Conservation (phyloP, 2,113 vertebrate species). For the Myotis yumanensis region DNA sequence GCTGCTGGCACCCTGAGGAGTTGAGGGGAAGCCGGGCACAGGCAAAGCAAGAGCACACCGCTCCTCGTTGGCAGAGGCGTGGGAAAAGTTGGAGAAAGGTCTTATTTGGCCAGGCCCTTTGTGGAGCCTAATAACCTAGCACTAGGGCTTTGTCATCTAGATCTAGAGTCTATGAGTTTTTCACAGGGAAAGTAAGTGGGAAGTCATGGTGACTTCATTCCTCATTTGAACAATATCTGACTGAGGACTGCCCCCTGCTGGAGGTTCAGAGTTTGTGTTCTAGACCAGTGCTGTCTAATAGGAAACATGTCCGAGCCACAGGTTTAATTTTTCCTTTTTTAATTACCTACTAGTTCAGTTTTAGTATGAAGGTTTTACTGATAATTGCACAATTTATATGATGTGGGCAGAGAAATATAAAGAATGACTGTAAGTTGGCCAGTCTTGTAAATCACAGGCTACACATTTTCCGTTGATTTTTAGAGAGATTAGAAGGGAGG, state of each 20-base stretch:
- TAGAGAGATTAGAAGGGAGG: too few species aligned
- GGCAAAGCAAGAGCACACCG: fast-evolving
- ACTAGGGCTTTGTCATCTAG: neutral
- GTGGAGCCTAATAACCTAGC: neutral
- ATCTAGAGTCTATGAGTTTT: neutral
- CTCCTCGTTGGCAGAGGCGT: too few species aligned
- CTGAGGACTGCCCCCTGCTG: conserved; percentile 61
- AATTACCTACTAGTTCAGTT: neutral
- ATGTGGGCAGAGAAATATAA: neutral
- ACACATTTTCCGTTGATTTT: conserved; percentile 56
- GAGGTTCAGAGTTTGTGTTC: neutral
- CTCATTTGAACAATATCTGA: neutral
- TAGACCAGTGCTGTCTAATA: too few species aligned
- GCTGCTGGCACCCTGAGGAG: fast-evolving
- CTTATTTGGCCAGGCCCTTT: neutral
- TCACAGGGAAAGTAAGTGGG: neutral
- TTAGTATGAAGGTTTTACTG: neutral
- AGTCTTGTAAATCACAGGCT: conserved; percentile 79
- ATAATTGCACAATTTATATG: neutral
- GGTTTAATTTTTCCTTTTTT: neutral
- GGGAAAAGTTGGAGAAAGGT: neutral
- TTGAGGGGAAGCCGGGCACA: neutral
- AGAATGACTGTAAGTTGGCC: neutral
- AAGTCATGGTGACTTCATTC: neutral
- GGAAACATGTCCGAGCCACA: fast-evolving